phyloP scores from a whole-genome alignment of 2,113 vertebrate species.

The Heloderma charlesbogerti region DNA sequence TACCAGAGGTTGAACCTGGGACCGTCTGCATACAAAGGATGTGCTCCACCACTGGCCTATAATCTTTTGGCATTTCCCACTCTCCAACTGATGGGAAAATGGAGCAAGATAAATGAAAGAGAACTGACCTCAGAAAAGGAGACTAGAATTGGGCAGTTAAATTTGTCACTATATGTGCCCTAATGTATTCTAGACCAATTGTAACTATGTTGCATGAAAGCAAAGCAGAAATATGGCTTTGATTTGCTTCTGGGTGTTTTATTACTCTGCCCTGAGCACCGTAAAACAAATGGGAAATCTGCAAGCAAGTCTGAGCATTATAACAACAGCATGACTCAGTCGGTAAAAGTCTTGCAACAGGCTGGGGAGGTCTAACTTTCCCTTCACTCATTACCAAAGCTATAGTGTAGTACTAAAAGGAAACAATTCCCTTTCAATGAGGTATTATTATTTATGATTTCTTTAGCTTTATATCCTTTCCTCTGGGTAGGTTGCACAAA shows the following conservation, averaged over 20 bases:
- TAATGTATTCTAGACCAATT: conserved; percentile 59
- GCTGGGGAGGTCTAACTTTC: conserved; percentile 30
- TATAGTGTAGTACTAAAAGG: conserved; percentile 41
- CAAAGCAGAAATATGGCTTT: conserved; percentile 56
- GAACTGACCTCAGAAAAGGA: conserved; percentile 50
- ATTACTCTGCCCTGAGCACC: conserved; percentile 39
- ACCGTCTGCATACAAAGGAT: too few relatives aligned
- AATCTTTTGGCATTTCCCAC: neutral
- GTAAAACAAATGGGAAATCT: conserved; percentile 54
- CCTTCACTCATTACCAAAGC: conserved; percentile 42
- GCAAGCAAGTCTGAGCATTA: conserved; percentile 50
- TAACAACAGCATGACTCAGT: conserved; percentile 38
- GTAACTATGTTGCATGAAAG: conserved; percentile 65
- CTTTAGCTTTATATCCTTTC: conserved; percentile 24
- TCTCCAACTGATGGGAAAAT: conserved; percentile 49
- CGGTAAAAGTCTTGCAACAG: conserved; percentile 49
- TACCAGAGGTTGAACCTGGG: too few relatives aligned
- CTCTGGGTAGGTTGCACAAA: conserved; percentile 31
- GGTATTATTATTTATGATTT: conserved; percentile 49
- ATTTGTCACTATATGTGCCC: conserved; percentile 57
- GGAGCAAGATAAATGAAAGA: conserved; percentile 46
- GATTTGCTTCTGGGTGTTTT: conserved; percentile 63
- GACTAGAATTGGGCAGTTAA: conserved; percentile 58
- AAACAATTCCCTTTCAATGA: conserved; percentile 45
- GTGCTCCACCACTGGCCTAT: neutral